Conservation (phyloP, 2,888 invertebrate species). For the Zygothrica quintamaculata region DNA sequence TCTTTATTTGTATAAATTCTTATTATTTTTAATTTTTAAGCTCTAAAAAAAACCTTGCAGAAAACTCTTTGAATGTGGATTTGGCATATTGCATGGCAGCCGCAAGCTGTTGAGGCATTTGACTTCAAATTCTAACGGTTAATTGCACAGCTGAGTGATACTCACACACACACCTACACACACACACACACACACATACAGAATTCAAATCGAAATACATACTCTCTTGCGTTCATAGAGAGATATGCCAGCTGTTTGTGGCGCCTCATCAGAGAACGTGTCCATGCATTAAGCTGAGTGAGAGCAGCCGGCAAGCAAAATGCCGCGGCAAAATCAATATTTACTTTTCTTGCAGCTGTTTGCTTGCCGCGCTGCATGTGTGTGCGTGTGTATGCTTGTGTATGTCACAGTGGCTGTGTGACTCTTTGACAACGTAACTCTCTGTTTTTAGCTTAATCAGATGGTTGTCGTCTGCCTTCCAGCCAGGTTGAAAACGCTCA, state of each 20-base stretch:
- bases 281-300: constrained; percentile 19
- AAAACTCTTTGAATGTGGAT: too few relatives aligned
- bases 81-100: constrained; percentile 8
- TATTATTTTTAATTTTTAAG: too few relatives aligned
- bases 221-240: too few relatives aligned
- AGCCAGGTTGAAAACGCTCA: constrained; percentile 17
- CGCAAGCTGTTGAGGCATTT: constrained; percentile 34
- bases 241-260: constrained; percentile 48
- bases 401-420: constrained; percentile 1
- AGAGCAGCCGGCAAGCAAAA: constrained; percentile 53
- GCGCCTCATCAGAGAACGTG: constrained; percentile 34
- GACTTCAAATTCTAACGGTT: constrained; percentile 51
- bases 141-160: constrained; percentile 70
- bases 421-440: too few relatives aligned
- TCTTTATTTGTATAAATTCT: too few relatives aligned
- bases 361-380: constrained; percentile 2
- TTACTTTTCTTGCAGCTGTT: constrained; percentile 69
- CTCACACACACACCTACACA: constrained; percentile 29
- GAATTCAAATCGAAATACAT: too few relatives aligned
- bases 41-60: too few relatives aligned
- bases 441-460: constrained; percentile 63
- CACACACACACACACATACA: constrained; percentile 2
- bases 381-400: constrained; percentile 2
- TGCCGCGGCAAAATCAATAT: constrained; percentile 65
- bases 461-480: constrained; percentile 54